A percentile compares a stretch with the other conserved stretches of the same genome.
Conservation (phyloP, 2,888 invertebrate species). For the Tribolium freemani region DNA sequence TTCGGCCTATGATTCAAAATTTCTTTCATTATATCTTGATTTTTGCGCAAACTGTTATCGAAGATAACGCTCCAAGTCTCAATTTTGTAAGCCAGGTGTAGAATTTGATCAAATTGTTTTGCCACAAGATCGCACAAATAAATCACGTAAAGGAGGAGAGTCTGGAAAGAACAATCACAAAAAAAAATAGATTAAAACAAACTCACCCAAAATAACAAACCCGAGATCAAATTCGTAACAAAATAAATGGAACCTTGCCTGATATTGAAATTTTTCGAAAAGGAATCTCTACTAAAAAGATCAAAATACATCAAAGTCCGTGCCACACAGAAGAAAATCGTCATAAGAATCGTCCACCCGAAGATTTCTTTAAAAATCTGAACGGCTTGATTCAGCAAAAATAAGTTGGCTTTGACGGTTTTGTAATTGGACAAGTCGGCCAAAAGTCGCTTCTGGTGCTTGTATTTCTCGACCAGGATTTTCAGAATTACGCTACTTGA, state of each 20-base stretch:
- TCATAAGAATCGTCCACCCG: not conserved
- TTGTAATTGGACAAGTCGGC: not conserved
- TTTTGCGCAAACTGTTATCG: too few relatives aligned
- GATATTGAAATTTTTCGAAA: not conserved
- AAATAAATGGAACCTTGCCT: not conserved
- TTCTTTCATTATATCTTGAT: too few relatives aligned
- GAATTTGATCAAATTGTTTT: not conserved
- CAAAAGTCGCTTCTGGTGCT: not conserved
- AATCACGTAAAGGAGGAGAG: not conserved
- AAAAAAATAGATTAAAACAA: not conserved
- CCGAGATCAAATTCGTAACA: too few relatives aligned
- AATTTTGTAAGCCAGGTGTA: not conserved
- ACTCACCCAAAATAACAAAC: not conserved
- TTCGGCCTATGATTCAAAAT: not conserved
- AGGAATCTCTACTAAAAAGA: not conserved
- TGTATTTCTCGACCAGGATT: not conserved
- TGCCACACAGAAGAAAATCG: not conserved
- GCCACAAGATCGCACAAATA: not conserved
- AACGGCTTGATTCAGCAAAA: not conserved
- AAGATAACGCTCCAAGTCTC: not conserved
- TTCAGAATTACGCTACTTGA: not conserved
- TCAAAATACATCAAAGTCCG: conserved; percentile 6
- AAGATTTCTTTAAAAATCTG: not conserved
- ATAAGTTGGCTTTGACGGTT: not conserved
- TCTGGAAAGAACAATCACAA: not conserved